Evolutionary conservation across 2,113 vertebrate genomes (phyloP).

Genomic region (Gambusia affinis): DNA sequence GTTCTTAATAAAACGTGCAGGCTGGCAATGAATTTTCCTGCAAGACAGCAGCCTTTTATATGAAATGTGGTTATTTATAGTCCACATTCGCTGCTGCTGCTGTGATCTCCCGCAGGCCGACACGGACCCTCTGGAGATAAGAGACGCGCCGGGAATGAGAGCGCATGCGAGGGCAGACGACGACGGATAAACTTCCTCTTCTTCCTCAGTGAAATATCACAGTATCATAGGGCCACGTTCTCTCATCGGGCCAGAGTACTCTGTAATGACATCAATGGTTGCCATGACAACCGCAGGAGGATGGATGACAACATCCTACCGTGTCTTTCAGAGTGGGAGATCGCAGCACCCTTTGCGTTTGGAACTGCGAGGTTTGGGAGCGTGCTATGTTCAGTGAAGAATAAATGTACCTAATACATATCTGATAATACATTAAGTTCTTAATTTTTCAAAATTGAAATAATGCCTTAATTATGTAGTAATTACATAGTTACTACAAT

Average conservation of each 20-base stretch:
- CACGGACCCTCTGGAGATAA: conserved; percentile 29
- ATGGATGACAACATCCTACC: conserved; percentile 72
- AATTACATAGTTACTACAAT: no score
- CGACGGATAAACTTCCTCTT: conserved; percentile 17
- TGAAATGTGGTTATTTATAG: conserved; percentile 60
- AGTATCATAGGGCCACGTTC: conserved; percentile 47
- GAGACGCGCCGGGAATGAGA: conserved; percentile 6
- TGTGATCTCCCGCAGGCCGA: conserved; percentile 51
- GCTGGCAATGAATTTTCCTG: conserved; percentile 6
- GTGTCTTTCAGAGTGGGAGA: conserved; percentile 59
- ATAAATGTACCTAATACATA: no score
- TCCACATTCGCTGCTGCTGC: conserved; percentile 4
- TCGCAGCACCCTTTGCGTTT: conserved; percentile 44
- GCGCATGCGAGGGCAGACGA: conserved; percentile 29
- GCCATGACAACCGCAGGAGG: conserved; percentile 66
- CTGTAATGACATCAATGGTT: conserved; percentile 79
- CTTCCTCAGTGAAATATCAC: conserved; percentile 42
- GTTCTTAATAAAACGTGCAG: conserved; percentile 1
- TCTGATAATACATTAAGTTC: background rate
- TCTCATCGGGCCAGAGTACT: conserved; percentile 58
- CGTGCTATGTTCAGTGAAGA: background rate
- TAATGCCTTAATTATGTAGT: no score
- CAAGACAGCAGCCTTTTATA: conserved; percentile 23
- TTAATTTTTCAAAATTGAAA: no score
- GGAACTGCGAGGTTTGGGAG: conserved; percentile 3